Conservation (phyloP, 2,797 vertebrate genomes). For the Scarus forsteni region DNA sequence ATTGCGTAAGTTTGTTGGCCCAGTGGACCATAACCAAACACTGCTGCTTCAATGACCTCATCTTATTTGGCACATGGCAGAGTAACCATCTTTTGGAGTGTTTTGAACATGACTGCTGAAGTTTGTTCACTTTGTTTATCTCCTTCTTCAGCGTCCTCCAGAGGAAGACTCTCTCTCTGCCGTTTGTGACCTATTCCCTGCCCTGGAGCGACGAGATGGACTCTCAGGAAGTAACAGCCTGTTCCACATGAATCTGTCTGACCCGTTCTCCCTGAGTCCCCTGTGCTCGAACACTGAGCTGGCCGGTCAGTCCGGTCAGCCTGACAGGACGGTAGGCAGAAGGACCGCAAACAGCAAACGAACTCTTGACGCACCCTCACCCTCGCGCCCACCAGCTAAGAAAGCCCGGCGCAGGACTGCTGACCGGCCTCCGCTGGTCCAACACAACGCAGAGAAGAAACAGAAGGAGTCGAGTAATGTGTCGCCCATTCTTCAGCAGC, state of each 20-base stretch:
- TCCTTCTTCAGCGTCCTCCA: constrained; percentile 46
- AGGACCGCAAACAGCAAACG: constrained; percentile 85
- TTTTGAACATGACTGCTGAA: neutral
- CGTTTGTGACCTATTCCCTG: constrained; percentile 69
- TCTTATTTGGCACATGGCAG: too few species aligned
- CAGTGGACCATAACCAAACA: too few species aligned
- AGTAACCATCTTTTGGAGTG: too few species aligned
- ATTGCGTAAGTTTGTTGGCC: too few species aligned
- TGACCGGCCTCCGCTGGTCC: constrained; percentile 76
- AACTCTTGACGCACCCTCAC: constrained; percentile 76
- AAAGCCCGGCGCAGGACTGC: constrained; percentile 78
- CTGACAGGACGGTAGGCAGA: constrained; percentile 71
- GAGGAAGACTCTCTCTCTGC: constrained; percentile 65
- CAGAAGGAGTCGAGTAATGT: constrained; percentile 88
- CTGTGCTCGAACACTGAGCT: constrained; percentile 48
- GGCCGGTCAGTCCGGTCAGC: constrained; percentile 18
- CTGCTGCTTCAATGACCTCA: too few species aligned
- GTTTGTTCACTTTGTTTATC: neutral
- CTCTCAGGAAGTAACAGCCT: constrained; percentile 68
- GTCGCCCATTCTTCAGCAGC: constrained; percentile 87
- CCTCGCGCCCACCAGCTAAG: constrained; percentile 69
- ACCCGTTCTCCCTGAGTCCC: constrained; percentile 44
- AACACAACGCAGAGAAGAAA: constrained; percentile 87
- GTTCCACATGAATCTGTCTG: constrained; percentile 50
- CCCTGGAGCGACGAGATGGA: constrained; percentile 69